phyloP scores from a whole-genome alignment of 2,113 vertebrate species.

The Oophaga pumilio region DNA sequence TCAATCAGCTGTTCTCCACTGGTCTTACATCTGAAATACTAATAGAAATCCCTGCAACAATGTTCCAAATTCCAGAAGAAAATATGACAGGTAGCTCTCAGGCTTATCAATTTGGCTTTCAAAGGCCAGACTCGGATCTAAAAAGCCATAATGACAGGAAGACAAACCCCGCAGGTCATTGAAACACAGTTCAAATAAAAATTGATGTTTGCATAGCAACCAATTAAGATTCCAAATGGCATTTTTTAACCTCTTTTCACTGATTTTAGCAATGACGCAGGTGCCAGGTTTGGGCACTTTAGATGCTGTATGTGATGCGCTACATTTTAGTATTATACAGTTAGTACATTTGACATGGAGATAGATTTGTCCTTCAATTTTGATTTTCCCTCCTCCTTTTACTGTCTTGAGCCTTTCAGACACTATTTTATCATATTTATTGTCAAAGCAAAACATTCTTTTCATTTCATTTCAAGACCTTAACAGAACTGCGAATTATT shows the following conservation, averaged over 20 bases:
- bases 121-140: not conserved
- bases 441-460: slow-evolving; percentile 18
- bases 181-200: slow-evolving; percentile 4
- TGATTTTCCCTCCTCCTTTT: not conserved
- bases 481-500: slow-evolving; percentile 11
- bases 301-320: not conserved
- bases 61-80: not conserved
- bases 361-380: not conserved
- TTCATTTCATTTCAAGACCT: slow-evolving; percentile 18
- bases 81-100: too few species aligned
- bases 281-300: not conserved
- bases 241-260: slow-evolving; percentile 16
- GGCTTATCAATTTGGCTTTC: not conserved
- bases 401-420: not conserved
- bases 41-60: not conserved
- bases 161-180: not conserved
- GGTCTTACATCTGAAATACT: not conserved
- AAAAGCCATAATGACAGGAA: not conserved
- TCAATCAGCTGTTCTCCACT: too few species aligned
- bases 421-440: slow-evolving; percentile 8
- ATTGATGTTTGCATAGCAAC: slow-evolving; percentile 12
- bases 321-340: not conserved
- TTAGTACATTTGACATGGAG: not conserved
- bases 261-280: not conserved
- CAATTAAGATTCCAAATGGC: slow-evolving; percentile 5